These are phyloP conservation scores for Spisula solida DNA, from an alignment of 2,888 invertebrate genomes.

Conservation along the genomic window DNA sequence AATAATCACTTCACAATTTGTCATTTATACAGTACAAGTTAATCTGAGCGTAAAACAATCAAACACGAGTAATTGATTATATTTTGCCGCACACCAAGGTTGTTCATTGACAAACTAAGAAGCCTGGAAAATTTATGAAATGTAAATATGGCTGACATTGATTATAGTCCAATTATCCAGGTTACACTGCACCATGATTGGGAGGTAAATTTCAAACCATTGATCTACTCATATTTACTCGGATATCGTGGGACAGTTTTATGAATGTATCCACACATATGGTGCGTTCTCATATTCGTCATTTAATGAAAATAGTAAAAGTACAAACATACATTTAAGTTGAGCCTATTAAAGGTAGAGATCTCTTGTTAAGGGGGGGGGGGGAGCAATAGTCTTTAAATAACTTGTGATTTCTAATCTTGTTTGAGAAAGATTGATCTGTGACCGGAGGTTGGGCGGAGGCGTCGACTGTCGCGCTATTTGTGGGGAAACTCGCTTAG, in stretches of 20 bases:
- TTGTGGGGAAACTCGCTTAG: too few species aligned
- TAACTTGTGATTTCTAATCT: too few species aligned
- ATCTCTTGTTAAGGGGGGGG: too few species aligned
- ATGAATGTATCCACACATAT: conserved; percentile 18
- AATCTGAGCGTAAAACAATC: too few species aligned
- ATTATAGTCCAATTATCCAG: conserved; percentile 9
- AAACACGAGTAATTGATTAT: too few species aligned
- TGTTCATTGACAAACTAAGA: conserved; percentile 11
- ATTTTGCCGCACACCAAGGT: not conserved
- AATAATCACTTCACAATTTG: too few species aligned
- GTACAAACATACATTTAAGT: not conserved
- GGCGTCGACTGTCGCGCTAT: too few species aligned
- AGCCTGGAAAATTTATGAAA: conserved; percentile 13
- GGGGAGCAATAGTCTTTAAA: too few species aligned
- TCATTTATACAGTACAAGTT: too few species aligned
- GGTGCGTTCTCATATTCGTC: not conserved
- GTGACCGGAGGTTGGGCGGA: too few species aligned
- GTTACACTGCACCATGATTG: not conserved
- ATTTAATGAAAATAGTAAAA: not conserved
- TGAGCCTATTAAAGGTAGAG: too few species aligned
- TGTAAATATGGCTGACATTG: conserved; percentile 11
- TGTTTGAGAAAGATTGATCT: too few species aligned
- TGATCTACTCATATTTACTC: not conserved
- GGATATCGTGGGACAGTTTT: not conserved
- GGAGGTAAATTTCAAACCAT: not conserved